Evolutionary conservation across 2,797 vertebrate species (phyloP).

Genomic region (Meriones psammophilus): DNA sequence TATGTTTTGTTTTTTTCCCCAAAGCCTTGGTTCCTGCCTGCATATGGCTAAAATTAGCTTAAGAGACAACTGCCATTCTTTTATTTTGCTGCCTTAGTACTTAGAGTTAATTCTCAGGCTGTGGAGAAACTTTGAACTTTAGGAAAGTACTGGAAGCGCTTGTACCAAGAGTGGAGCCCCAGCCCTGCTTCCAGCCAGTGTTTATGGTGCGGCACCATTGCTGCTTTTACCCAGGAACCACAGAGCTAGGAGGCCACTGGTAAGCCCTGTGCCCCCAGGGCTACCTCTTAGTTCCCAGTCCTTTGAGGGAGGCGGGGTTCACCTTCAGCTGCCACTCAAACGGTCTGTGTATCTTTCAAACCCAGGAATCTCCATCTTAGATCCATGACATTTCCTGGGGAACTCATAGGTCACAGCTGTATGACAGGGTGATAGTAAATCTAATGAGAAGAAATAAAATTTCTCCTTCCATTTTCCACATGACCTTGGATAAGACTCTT

Average conservation of each 20-base stretch:
- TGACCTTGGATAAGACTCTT: constrained; percentile 66
- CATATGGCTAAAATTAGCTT: not conserved
- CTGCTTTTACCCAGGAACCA: not conserved
- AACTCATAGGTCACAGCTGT: constrained; percentile 33
- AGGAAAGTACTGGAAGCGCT: not conserved
- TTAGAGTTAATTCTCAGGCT: not conserved
- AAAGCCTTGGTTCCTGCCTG: not conserved
- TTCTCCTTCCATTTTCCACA: constrained; percentile 43
- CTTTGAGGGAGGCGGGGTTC: not conserved
- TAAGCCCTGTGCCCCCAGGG: not conserved
- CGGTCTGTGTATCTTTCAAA: not conserved
- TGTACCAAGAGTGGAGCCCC: not conserved
- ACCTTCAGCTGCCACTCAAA: constrained; percentile 33
- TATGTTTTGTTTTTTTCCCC: constrained; percentile 11
- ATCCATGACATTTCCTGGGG: constrained; percentile 9
- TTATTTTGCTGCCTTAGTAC: not conserved
- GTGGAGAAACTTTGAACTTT: not conserved
- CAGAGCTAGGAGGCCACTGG: not conserved
- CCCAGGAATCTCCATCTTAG: constrained; percentile 25
- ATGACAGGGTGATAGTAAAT: constrained; percentile 48
- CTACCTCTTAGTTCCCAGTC: not conserved
- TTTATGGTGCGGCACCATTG: not conserved
- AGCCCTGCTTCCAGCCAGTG: not conserved
- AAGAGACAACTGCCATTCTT: not conserved
- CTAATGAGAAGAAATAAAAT: constrained; percentile 40